phyloP scores from a whole-genome alignment of 1,140 invertebrate genomes.

The Tetramorium simillimum region DNA sequence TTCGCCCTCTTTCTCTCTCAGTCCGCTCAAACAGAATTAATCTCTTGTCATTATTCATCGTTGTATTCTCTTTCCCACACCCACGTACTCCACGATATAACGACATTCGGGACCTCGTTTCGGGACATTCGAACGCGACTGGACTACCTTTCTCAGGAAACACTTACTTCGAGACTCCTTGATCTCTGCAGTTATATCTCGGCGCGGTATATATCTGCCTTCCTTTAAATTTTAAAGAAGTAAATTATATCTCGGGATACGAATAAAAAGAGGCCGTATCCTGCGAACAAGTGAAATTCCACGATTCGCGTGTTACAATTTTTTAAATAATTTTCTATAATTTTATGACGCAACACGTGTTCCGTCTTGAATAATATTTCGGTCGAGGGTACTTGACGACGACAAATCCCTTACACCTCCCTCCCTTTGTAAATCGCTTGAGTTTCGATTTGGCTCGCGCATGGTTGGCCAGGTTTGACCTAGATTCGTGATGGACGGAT shows the following conservation, averaged over 20 bases:
- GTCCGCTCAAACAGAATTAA: conserved; percentile 38
- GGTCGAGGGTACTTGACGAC: background rate
- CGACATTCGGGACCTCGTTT: background rate
- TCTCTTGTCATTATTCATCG: conserved; percentile 62
- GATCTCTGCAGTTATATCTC: background rate
- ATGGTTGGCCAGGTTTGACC: conserved; percentile 16
- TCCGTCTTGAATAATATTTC: background rate
- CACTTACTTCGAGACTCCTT: conserved; percentile 12
- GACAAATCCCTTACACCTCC: background rate
- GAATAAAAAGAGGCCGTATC: too few species aligned
- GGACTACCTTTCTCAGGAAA: background rate
- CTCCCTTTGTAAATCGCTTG: conserved; percentile 5
- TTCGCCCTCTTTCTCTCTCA: background rate
- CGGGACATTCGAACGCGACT: background rate
- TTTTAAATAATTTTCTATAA: background rate
- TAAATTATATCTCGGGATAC: background rate
- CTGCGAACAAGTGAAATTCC: background rate
- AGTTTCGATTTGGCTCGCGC: conserved; percentile 17
- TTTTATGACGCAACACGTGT: background rate
- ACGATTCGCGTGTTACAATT: background rate
- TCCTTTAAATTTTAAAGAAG: background rate
- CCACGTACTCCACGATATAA: conserved; percentile 4
- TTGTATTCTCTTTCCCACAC: conserved; percentile 9
- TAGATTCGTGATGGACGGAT: conserved; percentile 38
- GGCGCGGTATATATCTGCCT: too few species aligned